These are phyloP conservation scores for Pipistrellus pygmaeus DNA, from an alignment of 2,797 vertebrate genomes.

Conservation along the genomic window DNA sequence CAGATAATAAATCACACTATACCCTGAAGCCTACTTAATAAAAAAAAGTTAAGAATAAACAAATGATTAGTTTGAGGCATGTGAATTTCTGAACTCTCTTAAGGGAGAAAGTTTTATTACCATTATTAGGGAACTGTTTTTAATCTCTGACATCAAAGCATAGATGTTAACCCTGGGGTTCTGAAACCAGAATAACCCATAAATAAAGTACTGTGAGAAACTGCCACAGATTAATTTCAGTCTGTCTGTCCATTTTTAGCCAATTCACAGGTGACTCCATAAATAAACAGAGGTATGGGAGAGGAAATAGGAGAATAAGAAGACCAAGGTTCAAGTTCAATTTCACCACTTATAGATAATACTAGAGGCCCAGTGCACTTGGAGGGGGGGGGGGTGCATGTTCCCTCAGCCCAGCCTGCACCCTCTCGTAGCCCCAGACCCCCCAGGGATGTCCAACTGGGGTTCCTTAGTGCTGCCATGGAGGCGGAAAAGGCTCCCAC, in stretches of 20 bases:
- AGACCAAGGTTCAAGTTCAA: conserved; percentile 43
- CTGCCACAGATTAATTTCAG: conserved; percentile 25
- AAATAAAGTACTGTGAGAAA: conserved; percentile 72
- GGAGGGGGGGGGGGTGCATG: too few species aligned
- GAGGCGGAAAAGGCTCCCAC: too few species aligned
- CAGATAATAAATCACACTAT: conserved; percentile 70
- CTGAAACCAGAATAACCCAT: conserved; percentile 72
- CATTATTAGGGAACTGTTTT: conserved; percentile 75
- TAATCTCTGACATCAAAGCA: conserved; percentile 74
- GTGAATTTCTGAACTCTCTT: conserved; percentile 74
- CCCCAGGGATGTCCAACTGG: too few species aligned
- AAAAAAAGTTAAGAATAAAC: conserved; percentile 72
- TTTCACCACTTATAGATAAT: background rate
- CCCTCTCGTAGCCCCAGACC: too few species aligned
- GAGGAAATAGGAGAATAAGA: background rate
- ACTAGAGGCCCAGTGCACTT: background rate
- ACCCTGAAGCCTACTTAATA: conserved; percentile 66
- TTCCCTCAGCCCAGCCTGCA: too few species aligned
- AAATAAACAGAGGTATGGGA: background rate
- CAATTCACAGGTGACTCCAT: conserved; percentile 31
- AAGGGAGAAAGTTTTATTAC: conserved; percentile 68
- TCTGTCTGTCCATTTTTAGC: conserved; percentile 37
- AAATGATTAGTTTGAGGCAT: conserved; percentile 71
- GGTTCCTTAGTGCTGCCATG: too few species aligned
- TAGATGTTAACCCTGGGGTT: conserved; percentile 60